Evolutionary conservation across 92 coral and sea anemone genomes (phyloP).

Genomic region (Galaxea fascicularis): DNA sequence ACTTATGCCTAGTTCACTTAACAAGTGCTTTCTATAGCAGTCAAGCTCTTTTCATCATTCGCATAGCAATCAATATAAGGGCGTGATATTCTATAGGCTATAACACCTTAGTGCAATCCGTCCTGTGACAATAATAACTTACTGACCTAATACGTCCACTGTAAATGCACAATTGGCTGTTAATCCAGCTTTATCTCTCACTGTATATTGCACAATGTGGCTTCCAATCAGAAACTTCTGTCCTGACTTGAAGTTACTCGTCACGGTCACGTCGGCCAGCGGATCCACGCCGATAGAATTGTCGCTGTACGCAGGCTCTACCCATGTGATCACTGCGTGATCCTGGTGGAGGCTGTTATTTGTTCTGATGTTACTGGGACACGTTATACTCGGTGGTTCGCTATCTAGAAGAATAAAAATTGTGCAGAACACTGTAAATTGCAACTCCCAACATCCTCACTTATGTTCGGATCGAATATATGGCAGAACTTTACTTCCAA

Average conservation of each 20-base stretch:
- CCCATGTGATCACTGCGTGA: constrained; percentile 79
- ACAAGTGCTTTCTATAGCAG: too few species aligned
- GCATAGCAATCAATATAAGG: too few species aligned
- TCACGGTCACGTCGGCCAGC: constrained; percentile 78
- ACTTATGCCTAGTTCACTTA: too few species aligned
- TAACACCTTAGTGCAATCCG: too few species aligned
- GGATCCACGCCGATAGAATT: constrained; percentile 83
- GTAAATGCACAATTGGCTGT: constrained; percentile 65
- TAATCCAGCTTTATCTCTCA: constrained; percentile 73
- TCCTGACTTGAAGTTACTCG: constrained; percentile 65
- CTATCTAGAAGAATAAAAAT: constrained; percentile 43
- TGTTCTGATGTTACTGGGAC: constrained; percentile 61
- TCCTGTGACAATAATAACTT: too few species aligned
- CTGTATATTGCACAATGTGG: constrained; percentile 63
- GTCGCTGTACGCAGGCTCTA: constrained; percentile 67
- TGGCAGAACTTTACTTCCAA: too few species aligned
- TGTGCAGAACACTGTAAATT: neutral
- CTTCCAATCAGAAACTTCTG: constrained; percentile 75
- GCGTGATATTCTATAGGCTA: too few species aligned
- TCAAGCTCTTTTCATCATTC: too few species aligned
- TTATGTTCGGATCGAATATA: too few species aligned
- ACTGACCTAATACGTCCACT: constrained; percentile 78
- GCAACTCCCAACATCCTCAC: too few species aligned
- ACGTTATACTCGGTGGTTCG: constrained; percentile 69
- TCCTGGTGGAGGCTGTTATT: constrained; percentile 69